phyloP scores from a whole-genome alignment of 2,888 invertebrate species.

The Protophormia terraenovae region DNA sequence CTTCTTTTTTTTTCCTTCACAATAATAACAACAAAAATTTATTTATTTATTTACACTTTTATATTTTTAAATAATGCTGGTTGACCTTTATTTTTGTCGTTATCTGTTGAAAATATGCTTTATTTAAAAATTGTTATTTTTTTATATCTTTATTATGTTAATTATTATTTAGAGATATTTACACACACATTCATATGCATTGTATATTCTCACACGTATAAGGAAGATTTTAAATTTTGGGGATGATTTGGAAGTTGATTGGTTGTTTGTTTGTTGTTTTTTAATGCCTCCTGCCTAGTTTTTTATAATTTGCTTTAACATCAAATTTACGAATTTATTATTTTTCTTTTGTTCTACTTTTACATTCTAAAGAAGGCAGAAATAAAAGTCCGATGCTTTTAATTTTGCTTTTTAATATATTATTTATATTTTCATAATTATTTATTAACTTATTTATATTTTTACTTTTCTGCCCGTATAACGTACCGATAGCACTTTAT shows the following conservation, averaged over 20 bases:
- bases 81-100: not conserved
- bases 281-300: too few relatives aligned
- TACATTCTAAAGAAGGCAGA: too few relatives aligned
- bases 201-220: not conserved
- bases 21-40: not conserved
- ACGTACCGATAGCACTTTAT: not conserved
- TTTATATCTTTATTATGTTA: constrained; percentile 16
- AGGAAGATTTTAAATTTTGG: not conserved
- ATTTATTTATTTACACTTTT: constrained; percentile 8
- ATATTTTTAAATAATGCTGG: not conserved
- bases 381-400: too few relatives aligned
- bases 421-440: too few relatives aligned
- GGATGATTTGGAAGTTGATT: not conserved
- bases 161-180: not conserved
- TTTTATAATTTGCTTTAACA: too few relatives aligned
- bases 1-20: constrained; percentile 26
- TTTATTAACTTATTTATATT: not conserved
- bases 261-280: too few relatives aligned
- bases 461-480: not conserved
- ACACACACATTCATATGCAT: not conserved
- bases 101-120: not conserved
- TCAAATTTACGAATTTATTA: too few relatives aligned
- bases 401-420: too few relatives aligned
- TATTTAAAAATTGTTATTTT: constrained; percentile 4
- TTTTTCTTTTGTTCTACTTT: too few relatives aligned